phyloP scores from a whole-genome alignment of 2,888 invertebrate species.

The Dione vanillae region DNA sequence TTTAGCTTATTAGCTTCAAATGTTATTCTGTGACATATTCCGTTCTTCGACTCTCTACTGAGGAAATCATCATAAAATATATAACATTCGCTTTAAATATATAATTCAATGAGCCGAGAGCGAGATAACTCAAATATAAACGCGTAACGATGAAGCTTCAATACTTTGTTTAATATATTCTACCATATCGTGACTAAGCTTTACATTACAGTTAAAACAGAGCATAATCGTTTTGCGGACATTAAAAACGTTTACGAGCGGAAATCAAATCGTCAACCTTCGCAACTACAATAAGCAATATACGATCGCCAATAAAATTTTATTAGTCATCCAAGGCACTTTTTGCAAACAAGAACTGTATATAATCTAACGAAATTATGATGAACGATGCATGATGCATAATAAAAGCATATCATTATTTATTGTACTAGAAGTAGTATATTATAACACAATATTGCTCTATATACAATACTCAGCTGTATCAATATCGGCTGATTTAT shows the following conservation, averaged over 20 bases:
- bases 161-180: neutral
- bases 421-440: slow-evolving; percentile 4
- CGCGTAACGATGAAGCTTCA: neutral
- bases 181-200: neutral
- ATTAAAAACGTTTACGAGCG: slow-evolving; percentile 2
- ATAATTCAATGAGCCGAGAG: no score
- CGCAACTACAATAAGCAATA: slow-evolving; percentile 10
- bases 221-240: neutral
- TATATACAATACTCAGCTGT: neutral
- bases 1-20: no score
- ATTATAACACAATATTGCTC: slow-evolving; percentile 5
- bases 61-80: no score
- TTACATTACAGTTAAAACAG: neutral
- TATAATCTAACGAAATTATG: slow-evolving; percentile 1
- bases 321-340: neutral
- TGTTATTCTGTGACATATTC: no score
- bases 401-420: slow-evolving; percentile 12
- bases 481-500: slow-evolving; percentile 28
- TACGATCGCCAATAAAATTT: slow-evolving; percentile 8
- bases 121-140: neutral
- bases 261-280: slow-evolving; percentile 1
- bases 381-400: slow-evolving; percentile 9
- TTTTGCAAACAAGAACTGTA: slow-evolving; percentile 2
- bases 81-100: no score
- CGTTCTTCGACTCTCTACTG: no score